phyloP scores from a whole-genome alignment of 2,888 invertebrate species.

The Tetheella fluctuosa region DNA sequence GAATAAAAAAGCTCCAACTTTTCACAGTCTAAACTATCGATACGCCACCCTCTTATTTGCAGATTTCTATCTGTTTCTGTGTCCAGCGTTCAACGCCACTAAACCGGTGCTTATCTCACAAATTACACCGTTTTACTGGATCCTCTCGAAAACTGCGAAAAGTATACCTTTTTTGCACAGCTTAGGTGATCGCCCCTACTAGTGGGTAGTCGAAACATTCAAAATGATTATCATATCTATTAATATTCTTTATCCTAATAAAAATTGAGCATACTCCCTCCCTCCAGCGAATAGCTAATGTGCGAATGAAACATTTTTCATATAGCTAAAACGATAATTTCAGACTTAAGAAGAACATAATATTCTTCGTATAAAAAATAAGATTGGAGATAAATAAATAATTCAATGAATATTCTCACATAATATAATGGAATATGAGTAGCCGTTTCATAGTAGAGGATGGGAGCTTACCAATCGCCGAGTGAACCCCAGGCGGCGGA shows the following conservation, averaged over 20 bases:
- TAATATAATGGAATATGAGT: neutral
- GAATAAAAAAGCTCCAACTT: slow-evolving; percentile 35
- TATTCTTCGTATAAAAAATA: too few species aligned
- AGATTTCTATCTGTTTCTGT: slow-evolving; percentile 61
- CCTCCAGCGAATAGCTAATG: too few species aligned
- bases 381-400: too few species aligned
- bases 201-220: neutral
- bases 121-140: slow-evolving; percentile 76
- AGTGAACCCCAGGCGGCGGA: slow-evolving; percentile 66
- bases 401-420: neutral
- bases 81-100: slow-evolving; percentile 49
- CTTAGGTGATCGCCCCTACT: slow-evolving; percentile 54
- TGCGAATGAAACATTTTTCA: too few species aligned
- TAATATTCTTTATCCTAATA: neutral
- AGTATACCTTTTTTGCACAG: slow-evolving; percentile 60
- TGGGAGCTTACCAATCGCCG: slow-evolving; percentile 67
- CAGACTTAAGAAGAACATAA: too few species aligned
- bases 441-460: slow-evolving; percentile 53
- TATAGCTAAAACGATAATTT: too few species aligned
- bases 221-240: neutral
- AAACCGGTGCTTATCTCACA: slow-evolving; percentile 72
- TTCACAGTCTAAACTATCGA: slow-evolving; percentile 35
- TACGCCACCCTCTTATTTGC: slow-evolving; percentile 48
- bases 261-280: neutral
- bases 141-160: slow-evolving; percentile 68